These are phyloP conservation scores for Drosophila navojoa DNA, from an alignment of 1,140 invertebrate species.

Conservation along the genomic window DNA sequence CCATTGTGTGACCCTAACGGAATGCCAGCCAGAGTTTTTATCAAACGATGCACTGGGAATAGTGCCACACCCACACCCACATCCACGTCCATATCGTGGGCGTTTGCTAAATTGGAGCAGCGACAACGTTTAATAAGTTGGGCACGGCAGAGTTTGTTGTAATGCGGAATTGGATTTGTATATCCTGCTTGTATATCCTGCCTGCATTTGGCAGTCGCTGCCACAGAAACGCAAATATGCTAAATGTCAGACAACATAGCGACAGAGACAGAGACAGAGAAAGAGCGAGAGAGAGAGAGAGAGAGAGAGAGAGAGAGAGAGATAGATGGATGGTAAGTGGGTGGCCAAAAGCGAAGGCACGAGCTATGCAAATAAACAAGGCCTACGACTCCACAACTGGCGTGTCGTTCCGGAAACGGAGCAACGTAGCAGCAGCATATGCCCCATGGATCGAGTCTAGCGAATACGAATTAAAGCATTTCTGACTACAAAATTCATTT, in stretches of 20 bases:
- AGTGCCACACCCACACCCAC: neutral
- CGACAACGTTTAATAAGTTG: slow-evolving; percentile 81
- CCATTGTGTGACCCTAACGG: slow-evolving; percentile 66
- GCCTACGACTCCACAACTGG: slow-evolving; percentile 39
- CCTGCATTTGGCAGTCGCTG: slow-evolving; percentile 54
- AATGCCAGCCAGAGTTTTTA: slow-evolving; percentile 53
- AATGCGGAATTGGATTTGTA: slow-evolving; percentile 79
- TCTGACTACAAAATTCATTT: slow-evolving; percentile 54
- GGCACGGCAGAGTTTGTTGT: slow-evolving; percentile 66
- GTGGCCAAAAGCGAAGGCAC: slow-evolving; percentile 63
- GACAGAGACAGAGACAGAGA: neutral
- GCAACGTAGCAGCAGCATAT: slow-evolving; percentile 3
- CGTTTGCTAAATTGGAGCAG: slow-evolving; percentile 72
- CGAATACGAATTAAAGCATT: slow-evolving; percentile 56
- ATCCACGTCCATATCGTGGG: neutral
- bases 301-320: neutral
- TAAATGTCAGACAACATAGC: slow-evolving; percentile 64
- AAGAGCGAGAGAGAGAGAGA: neutral
- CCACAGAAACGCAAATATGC: slow-evolving; percentile 80
- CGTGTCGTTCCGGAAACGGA: slow-evolving; percentile 61
- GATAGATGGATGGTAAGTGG: neutral
- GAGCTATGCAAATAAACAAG: slow-evolving; percentile 68
- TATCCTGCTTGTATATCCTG: slow-evolving; percentile 30
- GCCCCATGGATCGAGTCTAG: neutral
- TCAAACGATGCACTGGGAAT: slow-evolving; percentile 30